Evolutionary conservation across 2,113 vertebrate species (phyloP).

Genomic region (Strix uralensis): DNA sequence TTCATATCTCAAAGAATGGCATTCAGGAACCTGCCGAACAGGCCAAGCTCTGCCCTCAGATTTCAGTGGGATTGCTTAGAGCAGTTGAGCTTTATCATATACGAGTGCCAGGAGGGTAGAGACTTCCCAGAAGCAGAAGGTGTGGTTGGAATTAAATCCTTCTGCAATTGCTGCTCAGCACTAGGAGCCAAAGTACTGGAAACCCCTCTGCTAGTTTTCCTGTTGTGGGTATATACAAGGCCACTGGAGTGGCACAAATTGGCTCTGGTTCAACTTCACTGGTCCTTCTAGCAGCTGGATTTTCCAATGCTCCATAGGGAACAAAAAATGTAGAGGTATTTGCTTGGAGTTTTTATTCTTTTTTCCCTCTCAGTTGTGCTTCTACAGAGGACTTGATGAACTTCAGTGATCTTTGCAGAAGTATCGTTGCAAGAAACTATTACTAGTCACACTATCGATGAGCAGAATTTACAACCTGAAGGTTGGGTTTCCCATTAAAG

Average conservation of each 20-base stretch:
- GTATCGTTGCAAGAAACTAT: neutral
- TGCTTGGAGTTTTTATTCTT: neutral
- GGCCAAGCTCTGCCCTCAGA: constrained; percentile 10
- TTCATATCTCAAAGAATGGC: constrained; percentile 30
- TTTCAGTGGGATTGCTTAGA: constrained; percentile 31
- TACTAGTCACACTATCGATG: rapidly evolving
- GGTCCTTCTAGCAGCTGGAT: neutral
- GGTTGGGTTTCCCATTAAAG: neutral
- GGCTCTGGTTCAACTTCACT: neutral
- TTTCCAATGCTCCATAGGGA: neutral
- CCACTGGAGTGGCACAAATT: neutral
- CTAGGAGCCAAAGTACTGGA: neutral
- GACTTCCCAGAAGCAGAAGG: constrained; percentile 35
- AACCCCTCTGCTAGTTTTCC: neutral
- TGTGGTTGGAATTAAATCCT: constrained; percentile 19
- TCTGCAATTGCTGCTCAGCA: neutral
- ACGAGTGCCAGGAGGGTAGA: neutral
- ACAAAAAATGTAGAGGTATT: neutral
- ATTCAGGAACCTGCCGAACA: constrained; percentile 41
- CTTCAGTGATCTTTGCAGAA: neutral
- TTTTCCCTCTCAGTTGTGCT: neutral
- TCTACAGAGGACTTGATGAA: neutral
- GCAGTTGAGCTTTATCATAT: neutral
- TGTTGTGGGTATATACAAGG: neutral
- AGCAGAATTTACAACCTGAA: neutral